Evolutionary conservation across 2,888 invertebrate species (phyloP).

Genomic region (Drepana falcataria): DNA sequence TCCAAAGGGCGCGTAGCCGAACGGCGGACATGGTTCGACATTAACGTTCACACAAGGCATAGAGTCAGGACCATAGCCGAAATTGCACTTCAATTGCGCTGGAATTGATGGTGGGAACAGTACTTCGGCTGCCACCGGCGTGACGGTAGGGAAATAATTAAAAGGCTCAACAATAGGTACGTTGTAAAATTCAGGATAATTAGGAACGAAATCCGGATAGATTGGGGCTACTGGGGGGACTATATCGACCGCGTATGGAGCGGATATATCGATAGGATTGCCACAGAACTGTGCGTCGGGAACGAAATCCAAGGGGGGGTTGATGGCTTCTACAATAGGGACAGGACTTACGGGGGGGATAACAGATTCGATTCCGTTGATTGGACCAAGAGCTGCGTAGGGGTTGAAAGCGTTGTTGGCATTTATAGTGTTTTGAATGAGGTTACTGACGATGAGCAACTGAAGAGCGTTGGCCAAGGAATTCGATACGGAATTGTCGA

Average conservation of each 20-base stretch:
- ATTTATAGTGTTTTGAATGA: slow-evolving; percentile 33
- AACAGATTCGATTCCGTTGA: not conserved
- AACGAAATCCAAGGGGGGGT: no score
- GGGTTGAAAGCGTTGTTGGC: not conserved
- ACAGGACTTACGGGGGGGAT: not conserved
- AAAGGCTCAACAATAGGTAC: not conserved
- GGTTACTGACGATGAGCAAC: slow-evolving; percentile 47
- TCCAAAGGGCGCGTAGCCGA: not conserved
- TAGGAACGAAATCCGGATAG: not conserved
- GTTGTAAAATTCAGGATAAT: not conserved
- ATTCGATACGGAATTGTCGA: slow-evolving; percentile 51
- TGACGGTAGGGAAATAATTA: slow-evolving; percentile 1
- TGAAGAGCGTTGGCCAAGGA: slow-evolving; percentile 54
- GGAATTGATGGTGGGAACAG: slow-evolving; percentile 39
- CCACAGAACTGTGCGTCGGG: no score
- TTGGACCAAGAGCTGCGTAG: not conserved
- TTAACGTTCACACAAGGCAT: slow-evolving; percentile 36
- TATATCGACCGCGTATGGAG: not conserved
- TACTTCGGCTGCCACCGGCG: slow-evolving; percentile 29
- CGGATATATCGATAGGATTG: no score
- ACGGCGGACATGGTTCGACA: slow-evolving; percentile 27
- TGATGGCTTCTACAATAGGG: no score
- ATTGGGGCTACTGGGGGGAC: not conserved
- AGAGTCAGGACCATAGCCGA: slow-evolving; percentile 27
- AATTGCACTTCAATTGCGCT: slow-evolving; percentile 36